These are phyloP conservation scores for Peromyscus eremicus DNA, from an alignment of 2,797 vertebrate genomes.

Conservation along the genomic window DNA sequence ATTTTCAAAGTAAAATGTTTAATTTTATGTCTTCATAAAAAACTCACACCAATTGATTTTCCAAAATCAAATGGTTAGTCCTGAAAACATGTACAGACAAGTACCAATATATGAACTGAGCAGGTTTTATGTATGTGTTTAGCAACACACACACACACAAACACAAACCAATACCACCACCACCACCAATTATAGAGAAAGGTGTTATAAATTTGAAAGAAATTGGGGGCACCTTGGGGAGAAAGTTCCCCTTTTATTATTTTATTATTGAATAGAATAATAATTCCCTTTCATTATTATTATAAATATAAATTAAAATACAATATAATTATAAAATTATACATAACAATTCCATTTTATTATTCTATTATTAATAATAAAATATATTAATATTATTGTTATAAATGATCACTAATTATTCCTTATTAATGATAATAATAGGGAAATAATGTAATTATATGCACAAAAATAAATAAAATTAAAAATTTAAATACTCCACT, in stretches of 20 bases:
- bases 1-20: not conserved
- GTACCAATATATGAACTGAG: not conserved
- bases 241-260: no score
- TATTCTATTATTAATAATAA: no score
- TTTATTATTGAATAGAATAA: no score
- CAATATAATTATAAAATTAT: no score
- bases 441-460: not conserved
- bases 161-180: not conserved
- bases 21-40: no score
- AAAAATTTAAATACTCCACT: no score
- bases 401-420: no score
- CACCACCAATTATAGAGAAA: not conserved
- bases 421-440: no score
- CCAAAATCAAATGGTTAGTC: not conserved
- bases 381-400: no score
- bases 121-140: not conserved
- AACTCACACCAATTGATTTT: not conserved
- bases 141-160: not conserved
- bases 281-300: no score
- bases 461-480: not conserved
- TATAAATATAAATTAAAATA: no score
- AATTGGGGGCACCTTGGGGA: rapidly evolving
- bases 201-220: not conserved
- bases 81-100: not conserved
- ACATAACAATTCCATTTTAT: no score